These are phyloP conservation scores for Odontothrips loti DNA, from an alignment of 2,888 invertebrate genomes.

Conservation along the genomic window DNA sequence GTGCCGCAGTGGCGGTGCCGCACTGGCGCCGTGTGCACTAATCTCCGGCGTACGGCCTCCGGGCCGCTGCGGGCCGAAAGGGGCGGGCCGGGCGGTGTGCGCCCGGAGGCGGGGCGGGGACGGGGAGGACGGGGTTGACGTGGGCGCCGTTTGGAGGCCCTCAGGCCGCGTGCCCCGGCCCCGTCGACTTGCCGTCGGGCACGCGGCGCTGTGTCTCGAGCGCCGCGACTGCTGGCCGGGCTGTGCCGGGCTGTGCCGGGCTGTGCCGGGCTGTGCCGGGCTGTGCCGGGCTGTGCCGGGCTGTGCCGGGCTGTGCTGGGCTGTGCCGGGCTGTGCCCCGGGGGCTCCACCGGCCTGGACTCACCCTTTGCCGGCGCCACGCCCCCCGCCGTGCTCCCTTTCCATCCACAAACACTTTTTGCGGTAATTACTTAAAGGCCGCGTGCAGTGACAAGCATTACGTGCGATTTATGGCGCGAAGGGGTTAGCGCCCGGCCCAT, in stretches of 20 bases:
- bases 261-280: too few relatives aligned
- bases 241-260: too few relatives aligned
- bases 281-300: too few relatives aligned
- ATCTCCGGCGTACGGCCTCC: constrained; percentile 4
- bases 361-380: neutral
- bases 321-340: too few relatives aligned
- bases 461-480: constrained; percentile 15
- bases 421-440: constrained; percentile 22
- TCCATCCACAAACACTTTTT: neutral
- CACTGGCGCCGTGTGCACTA: constrained; percentile 21
- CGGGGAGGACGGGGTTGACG: too few relatives aligned
- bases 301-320: too few relatives aligned
- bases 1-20: neutral
- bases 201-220: neutral
- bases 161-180: neutral
- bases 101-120: neutral
- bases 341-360: neutral
- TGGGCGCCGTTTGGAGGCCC: too few relatives aligned
- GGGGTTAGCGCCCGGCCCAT: neutral
- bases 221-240: neutral
- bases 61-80: neutral
- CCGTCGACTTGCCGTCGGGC: neutral
- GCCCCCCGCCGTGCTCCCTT: neutral
- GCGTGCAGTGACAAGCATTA: constrained; percentile 16
- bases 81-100: neutral